Base-by-base conservation (phyloP, 2,888 invertebrate genomes). In the Latrodectus hesperus region DNA sequence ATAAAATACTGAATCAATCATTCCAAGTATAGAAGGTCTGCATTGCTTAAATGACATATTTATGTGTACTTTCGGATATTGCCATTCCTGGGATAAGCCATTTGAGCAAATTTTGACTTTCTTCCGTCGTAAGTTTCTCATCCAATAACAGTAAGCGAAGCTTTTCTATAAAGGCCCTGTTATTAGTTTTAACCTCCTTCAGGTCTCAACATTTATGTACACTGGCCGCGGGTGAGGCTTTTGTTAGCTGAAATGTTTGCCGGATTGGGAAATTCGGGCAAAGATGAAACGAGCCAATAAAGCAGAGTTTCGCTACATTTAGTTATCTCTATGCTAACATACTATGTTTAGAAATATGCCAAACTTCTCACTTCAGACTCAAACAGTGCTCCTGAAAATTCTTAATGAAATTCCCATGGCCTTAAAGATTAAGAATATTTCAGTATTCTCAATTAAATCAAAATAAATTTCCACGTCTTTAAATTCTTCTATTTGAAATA, bases 101-200 rank as follows among this genome's bases (percentile, higher is more conserved):
- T 6, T 60, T 60, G 60, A 12, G 60, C 60, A 60, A 60, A 12
- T 60, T 60, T 60, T 60, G 11, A 12, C 9, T 60, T 60, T 60
- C 60, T 60, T 60, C 60, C n/a, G 6, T n/a, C n/a, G n/a, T 12
- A 60, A 60, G 60, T n/a, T 60, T n/a, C n/a, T 60, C n/a, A 60
- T n/a, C 60, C 12, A 60, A 12, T 60, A 60, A 16, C 60, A 38
- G 38, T 38, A 38, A 38, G 38, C 38, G 60, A 60, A 60, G n/a
- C 60, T 60, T n/a, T 60, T n/a, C 14, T 60, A n/a, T n/a, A 12
- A 16, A 12, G n/a, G n/a, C 12, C 12, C n/a, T 60, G 60, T 60
- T 82, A 82, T 82, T 82, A 82, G 82, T 75, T 82, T 53, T 52
- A 68, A 68, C 22, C 72, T 10, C 60, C 60, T 60, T 16, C n/a